Evolutionary conservation across 2,888 invertebrate genomes (phyloP).

Genomic region (Troides oblongomaculatus): DNA sequence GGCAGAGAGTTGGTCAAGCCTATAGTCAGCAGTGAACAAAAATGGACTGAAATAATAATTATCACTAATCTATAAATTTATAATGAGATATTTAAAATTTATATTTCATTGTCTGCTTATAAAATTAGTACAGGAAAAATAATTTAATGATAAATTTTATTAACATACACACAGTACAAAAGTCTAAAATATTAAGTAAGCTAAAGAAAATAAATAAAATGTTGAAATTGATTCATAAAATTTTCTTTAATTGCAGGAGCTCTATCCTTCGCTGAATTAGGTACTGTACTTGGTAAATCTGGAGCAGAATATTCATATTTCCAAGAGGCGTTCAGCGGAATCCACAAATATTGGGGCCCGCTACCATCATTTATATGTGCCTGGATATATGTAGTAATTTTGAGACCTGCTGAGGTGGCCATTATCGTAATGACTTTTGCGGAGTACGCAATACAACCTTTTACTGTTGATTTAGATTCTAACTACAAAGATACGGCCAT

Average conservation of each 20-base stretch:
- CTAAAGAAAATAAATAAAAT: too few relatives aligned
- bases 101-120: too few relatives aligned
- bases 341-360: conserved; percentile 85
- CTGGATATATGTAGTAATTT: conserved; percentile 87
- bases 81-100: too few relatives aligned
- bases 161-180: too few relatives aligned
- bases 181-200: too few relatives aligned
- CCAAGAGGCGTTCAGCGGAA: conserved; percentile 84
- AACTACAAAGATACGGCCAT: conserved; percentile 73
- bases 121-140: too few relatives aligned
- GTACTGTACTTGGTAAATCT: conserved; percentile 87
- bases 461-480: conserved; percentile 66
- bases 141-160: too few relatives aligned
- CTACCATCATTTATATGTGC: conserved; percentile 87
- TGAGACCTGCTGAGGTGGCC: conserved; percentile 89
- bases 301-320: conserved; percentile 92
- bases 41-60: too few relatives aligned
- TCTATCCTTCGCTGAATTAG: conserved; percentile 89
- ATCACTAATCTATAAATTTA: too few relatives aligned
- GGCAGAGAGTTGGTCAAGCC: too few relatives aligned
- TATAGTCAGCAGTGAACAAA: too few relatives aligned
- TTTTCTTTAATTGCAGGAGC: conserved; percentile 80
- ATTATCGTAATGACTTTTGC: conserved; percentile 88
- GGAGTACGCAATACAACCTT: conserved; percentile 86
- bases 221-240: not conserved